phyloP scores from a whole-genome alignment of 2,113 vertebrate genomes.

The Hemibagrus wyckioides region DNA sequence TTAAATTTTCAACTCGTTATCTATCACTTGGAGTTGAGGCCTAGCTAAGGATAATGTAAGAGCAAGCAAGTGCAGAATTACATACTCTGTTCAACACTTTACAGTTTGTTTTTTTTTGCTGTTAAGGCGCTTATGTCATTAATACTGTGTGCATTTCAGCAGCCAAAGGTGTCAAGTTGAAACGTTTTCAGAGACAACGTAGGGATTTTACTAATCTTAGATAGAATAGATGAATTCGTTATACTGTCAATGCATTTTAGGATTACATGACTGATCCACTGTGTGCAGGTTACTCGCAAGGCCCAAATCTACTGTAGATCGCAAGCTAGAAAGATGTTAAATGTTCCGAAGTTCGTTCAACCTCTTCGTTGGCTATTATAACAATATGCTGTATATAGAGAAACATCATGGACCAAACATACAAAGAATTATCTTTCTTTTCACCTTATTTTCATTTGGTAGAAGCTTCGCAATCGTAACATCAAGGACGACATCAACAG shows the following conservation, averaged over 20 bases:
- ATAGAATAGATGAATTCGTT: slow-evolving; percentile 58
- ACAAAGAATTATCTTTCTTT: slow-evolving; percentile 54
- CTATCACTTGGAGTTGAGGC: slow-evolving; percentile 41
- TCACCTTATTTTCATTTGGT: slow-evolving; percentile 72
- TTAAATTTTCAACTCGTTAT: slow-evolving; percentile 58
- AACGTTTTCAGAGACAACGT: slow-evolving; percentile 54
- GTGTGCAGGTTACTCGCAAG: slow-evolving; percentile 67
- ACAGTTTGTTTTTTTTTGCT: slow-evolving; percentile 63
- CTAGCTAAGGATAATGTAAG: slow-evolving; percentile 61
- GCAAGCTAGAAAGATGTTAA: slow-evolving; percentile 58
- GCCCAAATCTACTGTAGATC: slow-evolving; percentile 66
- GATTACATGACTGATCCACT: slow-evolving; percentile 66
- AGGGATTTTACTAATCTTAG: slow-evolving; percentile 50
- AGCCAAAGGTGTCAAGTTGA: slow-evolving; percentile 46
- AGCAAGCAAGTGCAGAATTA: slow-evolving; percentile 65
- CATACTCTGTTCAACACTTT: slow-evolving; percentile 68
- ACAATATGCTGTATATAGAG: slow-evolving; percentile 61
- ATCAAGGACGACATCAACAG: slow-evolving; percentile 68
- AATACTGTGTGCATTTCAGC: slow-evolving; percentile 55
- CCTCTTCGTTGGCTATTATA: slow-evolving; percentile 68
- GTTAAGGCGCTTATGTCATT: slow-evolving; percentile 71
- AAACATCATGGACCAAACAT: slow-evolving; percentile 62
- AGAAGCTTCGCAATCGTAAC: slow-evolving; percentile 73
- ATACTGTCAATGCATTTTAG: slow-evolving; percentile 64
- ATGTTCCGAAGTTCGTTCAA: slow-evolving; percentile 69